These are phyloP conservation scores for Diorhabda sublineata DNA, from an alignment of 1,140 invertebrate genomes.

Conservation along the genomic window DNA sequence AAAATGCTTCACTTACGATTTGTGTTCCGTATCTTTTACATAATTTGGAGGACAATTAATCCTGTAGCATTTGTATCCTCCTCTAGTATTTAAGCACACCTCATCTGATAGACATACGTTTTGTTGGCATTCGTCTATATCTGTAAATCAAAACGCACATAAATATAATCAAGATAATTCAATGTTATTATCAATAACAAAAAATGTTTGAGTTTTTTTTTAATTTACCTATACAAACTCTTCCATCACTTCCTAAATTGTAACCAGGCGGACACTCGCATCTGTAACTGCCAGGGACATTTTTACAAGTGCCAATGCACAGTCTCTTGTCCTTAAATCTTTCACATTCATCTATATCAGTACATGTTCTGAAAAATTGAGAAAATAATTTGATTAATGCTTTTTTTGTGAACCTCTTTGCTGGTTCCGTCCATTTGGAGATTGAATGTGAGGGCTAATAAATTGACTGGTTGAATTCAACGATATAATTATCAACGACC, in stretches of 20 bases:
- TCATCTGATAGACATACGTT: conserved; percentile 63
- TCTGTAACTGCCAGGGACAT: conserved; percentile 79
- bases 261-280: conserved; percentile 88
- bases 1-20: conserved; percentile 60
- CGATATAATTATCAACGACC: not conserved
- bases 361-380: conserved; percentile 59
- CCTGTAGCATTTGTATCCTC: conserved; percentile 79
- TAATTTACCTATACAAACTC: conserved; percentile 68
- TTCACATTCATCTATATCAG: conserved; percentile 85
- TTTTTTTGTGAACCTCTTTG: no score
- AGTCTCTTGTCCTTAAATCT: conserved; percentile 64
- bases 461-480: no score
- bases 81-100: conserved; percentile 87
- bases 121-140: conserved; percentile 83
- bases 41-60: conserved; percentile 84
- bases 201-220: not conserved
- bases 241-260: conserved; percentile 61
- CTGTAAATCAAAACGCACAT: conserved; percentile 47
- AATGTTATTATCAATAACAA: no score
- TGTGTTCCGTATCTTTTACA: conserved; percentile 62
- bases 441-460: no score
- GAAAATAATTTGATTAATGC: no score
- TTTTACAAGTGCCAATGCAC: conserved; percentile 83
- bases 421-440: no score
- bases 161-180: no score